A percentile compares a stretch with the other conserved stretches of the same genome.
Conservation (phyloP, 2,888 invertebrate genomes). For the Rhingia rostrata region DNA sequence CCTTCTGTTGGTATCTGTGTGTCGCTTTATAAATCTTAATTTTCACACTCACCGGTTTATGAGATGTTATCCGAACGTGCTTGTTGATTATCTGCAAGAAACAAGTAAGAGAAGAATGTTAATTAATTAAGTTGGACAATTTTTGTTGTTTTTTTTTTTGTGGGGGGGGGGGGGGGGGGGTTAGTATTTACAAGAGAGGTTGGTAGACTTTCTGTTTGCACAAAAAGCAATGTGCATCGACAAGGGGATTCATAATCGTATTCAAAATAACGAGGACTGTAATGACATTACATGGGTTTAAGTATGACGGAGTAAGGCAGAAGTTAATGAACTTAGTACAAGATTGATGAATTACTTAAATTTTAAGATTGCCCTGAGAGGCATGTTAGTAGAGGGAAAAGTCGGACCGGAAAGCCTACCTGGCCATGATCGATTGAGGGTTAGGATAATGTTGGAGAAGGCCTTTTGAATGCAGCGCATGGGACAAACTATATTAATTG, state of each 20-base stretch:
- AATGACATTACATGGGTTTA: neutral
- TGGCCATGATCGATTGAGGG: too few relatives aligned
- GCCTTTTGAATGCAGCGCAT: too few relatives aligned
- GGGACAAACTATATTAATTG: too few relatives aligned
- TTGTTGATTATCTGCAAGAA: constrained; percentile 67
- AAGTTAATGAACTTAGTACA: neutral
- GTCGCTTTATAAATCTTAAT: constrained; percentile 60
- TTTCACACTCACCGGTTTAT: constrained; percentile 69
- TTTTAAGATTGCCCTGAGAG: too few relatives aligned
- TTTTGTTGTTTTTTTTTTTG: constrained; percentile 16
- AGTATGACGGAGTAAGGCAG: neutral
- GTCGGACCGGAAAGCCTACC: too few relatives aligned
- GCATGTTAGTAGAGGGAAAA: too few relatives aligned
- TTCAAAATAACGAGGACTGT: too few relatives aligned
- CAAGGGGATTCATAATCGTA: neutral
- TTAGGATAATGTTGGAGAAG: too few relatives aligned
- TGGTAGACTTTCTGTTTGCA: constrained; percentile 13
- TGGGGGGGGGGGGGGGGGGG: too few relatives aligned
- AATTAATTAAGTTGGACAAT: constrained; percentile 64
- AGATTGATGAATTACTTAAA: too few relatives aligned
- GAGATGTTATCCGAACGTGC: constrained; percentile 68
- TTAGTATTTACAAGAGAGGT: constrained; percentile 4
- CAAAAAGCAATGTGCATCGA: neutral
- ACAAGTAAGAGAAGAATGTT: constrained; percentile 52
- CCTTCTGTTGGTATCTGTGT: constrained; percentile 5